Conservation (phyloP, 2,888 invertebrate species). For the Anthoptus insignis region DNA sequence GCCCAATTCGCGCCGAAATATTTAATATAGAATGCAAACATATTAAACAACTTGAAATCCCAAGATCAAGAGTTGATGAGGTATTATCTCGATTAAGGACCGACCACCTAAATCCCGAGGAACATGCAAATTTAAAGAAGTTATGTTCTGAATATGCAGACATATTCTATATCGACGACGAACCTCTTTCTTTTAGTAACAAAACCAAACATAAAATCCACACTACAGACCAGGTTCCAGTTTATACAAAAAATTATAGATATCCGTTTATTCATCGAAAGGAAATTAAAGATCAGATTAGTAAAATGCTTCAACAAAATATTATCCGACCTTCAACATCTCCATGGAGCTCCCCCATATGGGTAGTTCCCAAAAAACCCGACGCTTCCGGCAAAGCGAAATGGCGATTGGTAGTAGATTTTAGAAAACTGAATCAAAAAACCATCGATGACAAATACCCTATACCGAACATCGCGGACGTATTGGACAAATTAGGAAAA, state of each 20-base stretch:
- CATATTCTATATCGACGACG: not conserved
- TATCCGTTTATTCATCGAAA: not conserved
- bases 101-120: not conserved
- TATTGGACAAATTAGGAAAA: slow-evolving; percentile 34
- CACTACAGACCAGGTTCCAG: not conserved
- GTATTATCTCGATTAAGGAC: not conserved
- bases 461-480: slow-evolving; percentile 23
- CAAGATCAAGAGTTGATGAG: not conserved
- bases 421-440: slow-evolving; percentile 45
- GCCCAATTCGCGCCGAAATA: not conserved
- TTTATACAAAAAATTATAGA: not conserved
- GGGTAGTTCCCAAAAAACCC: not conserved
- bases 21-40: not conserved
- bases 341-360: too few species aligned
- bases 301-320: slow-evolving; percentile 9
- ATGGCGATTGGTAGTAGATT: slow-evolving; percentile 47
- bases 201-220: not conserved
- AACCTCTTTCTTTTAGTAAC: not conserved
- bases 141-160: not conserved
- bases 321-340: slow-evolving; percentile 8
- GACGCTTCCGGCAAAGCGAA: slow-evolving; percentile 20
- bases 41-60: not conserved
- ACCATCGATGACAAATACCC: slow-evolving; percentile 32
- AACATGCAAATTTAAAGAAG: not conserved
- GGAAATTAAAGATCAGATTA: slow-evolving; percentile 5